Evolutionary conservation across 2,888 invertebrate species (phyloP).

Genomic region (Entomobrya proxima): DNA sequence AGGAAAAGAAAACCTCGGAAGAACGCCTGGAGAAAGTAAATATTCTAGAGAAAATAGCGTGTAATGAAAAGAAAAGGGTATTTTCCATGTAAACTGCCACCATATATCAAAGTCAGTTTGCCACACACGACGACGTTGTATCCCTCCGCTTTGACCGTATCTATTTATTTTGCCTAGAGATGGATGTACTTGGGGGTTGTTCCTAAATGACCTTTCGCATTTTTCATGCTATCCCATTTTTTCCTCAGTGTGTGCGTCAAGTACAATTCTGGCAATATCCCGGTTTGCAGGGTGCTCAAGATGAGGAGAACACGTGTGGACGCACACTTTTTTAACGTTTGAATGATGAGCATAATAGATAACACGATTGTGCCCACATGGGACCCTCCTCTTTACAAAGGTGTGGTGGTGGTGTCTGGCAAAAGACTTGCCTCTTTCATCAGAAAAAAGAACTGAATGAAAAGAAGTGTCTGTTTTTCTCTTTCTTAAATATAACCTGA

Average conservation of each 20-base stretch:
- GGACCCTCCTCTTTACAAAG: no score
- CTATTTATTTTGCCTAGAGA: constrained; percentile 4
- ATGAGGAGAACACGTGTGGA: no score
- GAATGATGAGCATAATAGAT: no score
- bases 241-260: no score
- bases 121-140: neutral
- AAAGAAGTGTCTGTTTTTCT: neutral
- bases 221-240: neutral
- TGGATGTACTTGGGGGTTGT: neutral
- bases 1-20: neutral
- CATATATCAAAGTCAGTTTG: constrained; percentile 60
- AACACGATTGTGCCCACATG: no score
- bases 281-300: no score
- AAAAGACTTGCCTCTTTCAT: neutral
- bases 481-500: neutral
- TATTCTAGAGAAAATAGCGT: neutral
- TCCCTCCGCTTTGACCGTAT: neutral
- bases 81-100: constrained; percentile 65
- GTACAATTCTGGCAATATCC: no score
- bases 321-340: no score
- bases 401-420: neutral
- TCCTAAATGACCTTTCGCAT: neutral
- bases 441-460: neutral
- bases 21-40: neutral
- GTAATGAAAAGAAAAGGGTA: constrained; percentile 53